Conservation (phyloP, 2,113 vertebrate species). For the Anolis carolinensis region DNA sequence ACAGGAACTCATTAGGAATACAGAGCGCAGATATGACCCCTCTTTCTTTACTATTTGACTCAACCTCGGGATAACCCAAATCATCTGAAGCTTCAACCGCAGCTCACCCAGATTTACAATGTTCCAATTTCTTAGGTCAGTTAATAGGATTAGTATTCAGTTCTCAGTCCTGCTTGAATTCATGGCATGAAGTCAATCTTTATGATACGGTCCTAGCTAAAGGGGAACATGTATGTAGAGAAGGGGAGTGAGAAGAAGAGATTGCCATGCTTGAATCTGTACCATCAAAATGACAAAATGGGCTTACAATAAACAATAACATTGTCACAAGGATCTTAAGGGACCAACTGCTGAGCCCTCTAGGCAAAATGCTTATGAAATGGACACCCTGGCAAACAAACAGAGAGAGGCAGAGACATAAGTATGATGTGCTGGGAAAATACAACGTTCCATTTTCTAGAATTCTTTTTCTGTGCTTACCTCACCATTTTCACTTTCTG, state of each 20-base stretch:
- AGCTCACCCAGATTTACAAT: slow-evolving; percentile 63
- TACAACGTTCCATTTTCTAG: slow-evolving; percentile 60
- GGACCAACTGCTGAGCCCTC: slow-evolving; percentile 71
- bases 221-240: slow-evolving; percentile 52
- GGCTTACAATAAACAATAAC: slow-evolving; percentile 62
- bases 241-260: slow-evolving; percentile 65
- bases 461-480: slow-evolving; percentile 53
- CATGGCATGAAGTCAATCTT: slow-evolving; percentile 58
- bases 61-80: slow-evolving; percentile 50
- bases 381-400: slow-evolving; percentile 32
- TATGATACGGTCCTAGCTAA: slow-evolving; percentile 48
- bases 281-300: slow-evolving; percentile 72
- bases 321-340: slow-evolving; percentile 63
- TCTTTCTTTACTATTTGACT: slow-evolving; percentile 51
- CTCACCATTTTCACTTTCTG: neutral
- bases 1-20: slow-evolving; percentile 62
- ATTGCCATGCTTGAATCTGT: slow-evolving; percentile 66
- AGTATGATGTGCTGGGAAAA: slow-evolving; percentile 65
- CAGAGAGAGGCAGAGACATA: no score
- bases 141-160: slow-evolving; percentile 68
- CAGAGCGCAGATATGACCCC: slow-evolving; percentile 35
- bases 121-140: slow-evolving; percentile 66
- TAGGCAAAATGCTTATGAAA: slow-evolving; percentile 75
- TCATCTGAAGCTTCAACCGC: slow-evolving; percentile 25
- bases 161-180: slow-evolving; percentile 62